Percentiles rank a stretch among this genome's conserved stretches.
Evolutionary conservation across 2,113 vertebrate species (phyloP).

Genomic region (Pachyramphus minor): DNA sequence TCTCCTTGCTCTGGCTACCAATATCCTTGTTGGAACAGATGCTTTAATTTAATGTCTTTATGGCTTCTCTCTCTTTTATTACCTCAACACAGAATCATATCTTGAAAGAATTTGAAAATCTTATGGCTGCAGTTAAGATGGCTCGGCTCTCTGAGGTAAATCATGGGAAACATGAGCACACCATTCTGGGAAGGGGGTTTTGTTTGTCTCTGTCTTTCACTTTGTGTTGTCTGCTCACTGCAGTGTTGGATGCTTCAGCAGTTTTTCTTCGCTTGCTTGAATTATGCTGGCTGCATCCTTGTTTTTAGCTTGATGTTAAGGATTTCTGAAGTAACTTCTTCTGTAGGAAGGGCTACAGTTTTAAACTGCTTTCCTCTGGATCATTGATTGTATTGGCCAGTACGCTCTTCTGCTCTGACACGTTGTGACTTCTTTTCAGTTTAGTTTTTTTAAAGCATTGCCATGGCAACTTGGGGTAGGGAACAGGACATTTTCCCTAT

Average conservation of each 20-base stretch:
- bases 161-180: not conserved
- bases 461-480: not conserved
- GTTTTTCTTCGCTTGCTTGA: not conserved
- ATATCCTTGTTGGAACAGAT: not conserved
- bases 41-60: not conserved
- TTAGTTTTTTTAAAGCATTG: not conserved
- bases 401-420: not conserved
- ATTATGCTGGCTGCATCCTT: not conserved
- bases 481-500: not conserved
- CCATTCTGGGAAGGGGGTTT: not conserved
- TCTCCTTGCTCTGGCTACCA: not conserved
- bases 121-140: constrained; percentile 9
- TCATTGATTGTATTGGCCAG: not conserved
- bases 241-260: not conserved
- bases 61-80: not conserved
- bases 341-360: not conserved
- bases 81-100: not conserved
- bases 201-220: not conserved
- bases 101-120: constrained; percentile 33
- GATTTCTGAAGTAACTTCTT: not conserved
- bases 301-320: not conserved
- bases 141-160: constrained; percentile 34
- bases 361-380: not conserved
- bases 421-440: not conserved
- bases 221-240: not conserved